Base-by-base conservation (phyloP, 2,113 vertebrate species). In the Tapirus terrestris region DNA sequence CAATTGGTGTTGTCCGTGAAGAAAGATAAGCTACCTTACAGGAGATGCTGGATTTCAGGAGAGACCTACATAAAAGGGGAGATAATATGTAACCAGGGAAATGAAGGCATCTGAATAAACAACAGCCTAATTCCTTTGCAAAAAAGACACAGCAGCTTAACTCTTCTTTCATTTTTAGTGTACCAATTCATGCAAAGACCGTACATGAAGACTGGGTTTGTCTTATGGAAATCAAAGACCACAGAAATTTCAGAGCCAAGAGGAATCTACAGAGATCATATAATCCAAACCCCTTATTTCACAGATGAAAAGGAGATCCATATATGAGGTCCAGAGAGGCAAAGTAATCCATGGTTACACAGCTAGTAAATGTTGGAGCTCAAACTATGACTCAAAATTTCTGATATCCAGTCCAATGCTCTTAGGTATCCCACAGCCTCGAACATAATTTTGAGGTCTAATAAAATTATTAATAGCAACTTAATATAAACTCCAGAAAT, bases 401-500 rank as follows among this genome's bases (percentile, higher is more conserved):
- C 67, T 88, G 39, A 75, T 7, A 68, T 20, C 53, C n/a, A 83
- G 60, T 65, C n/a, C 53, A 83, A 39, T 33, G 20, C 43, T 76
- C 29, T 70, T 83, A 27, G 31, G 8, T 86, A 39, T 33, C 8
- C 61, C 3, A 65, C 13, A 77, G 36, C 23, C 60, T 94, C 43
- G 53, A 76, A 88, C 8, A 23, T 51, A 53, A 73, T 39, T 63
- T 43, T 60, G 31, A 86, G n/a, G 18, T 60, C 27, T 60, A 75
- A 36, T 73, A 48, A 92, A 95, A 83, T 68, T 77, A 84, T 56
- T 67, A 72, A 36, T 33, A 89, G 39, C 53, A 77, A 93, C 43
- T 96, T 93, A 76, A 88, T 21, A 53, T 25, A 92, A 80, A 87
- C 21, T 45, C 53, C 23, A 91, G 68, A 88, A 61, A 87, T 68